phyloP scores from a whole-genome alignment of 1,140 invertebrate species.

The Hyposmocoma kahamanoa region DNA sequence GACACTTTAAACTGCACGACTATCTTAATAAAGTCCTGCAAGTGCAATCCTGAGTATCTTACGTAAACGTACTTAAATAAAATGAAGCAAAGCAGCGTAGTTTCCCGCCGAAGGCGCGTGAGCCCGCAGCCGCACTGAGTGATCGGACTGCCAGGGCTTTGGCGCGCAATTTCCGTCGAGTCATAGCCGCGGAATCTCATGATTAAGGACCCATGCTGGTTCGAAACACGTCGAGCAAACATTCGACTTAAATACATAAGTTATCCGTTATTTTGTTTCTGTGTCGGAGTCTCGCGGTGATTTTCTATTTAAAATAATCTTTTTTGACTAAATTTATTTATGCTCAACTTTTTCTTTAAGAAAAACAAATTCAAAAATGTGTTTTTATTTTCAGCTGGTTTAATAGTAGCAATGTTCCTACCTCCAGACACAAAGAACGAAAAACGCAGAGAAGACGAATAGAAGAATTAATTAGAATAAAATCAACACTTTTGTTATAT shows the following conservation, averaged over 20 bases:
- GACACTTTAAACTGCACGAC: no score
- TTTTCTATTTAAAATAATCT: background rate
- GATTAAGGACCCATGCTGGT: background rate
- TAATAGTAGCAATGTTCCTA: conserved; percentile 29
- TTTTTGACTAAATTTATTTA: background rate
- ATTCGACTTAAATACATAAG: background rate
- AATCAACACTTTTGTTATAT: no score
- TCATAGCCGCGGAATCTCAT: no score
- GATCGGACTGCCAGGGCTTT: no score
- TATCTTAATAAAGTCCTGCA: background rate
- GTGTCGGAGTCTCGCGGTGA: background rate
- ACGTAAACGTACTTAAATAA: no score
- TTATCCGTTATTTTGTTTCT: background rate
- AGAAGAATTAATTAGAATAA: no score
- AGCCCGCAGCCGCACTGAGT: no score
- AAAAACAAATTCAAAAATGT: background rate
- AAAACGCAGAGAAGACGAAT: no score
- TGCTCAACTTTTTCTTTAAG: background rate
- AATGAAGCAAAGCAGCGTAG: no score
- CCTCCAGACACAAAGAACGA: conserved; percentile 25
- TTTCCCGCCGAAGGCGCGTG: no score
- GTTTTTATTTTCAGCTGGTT: conserved; percentile 32
- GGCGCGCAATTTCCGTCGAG: no score
- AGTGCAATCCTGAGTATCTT: background rate
- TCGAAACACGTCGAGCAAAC: background rate